Base-by-base conservation (phyloP, 2,888 invertebrate genomes). In the Chloromyia formosa region DNA sequence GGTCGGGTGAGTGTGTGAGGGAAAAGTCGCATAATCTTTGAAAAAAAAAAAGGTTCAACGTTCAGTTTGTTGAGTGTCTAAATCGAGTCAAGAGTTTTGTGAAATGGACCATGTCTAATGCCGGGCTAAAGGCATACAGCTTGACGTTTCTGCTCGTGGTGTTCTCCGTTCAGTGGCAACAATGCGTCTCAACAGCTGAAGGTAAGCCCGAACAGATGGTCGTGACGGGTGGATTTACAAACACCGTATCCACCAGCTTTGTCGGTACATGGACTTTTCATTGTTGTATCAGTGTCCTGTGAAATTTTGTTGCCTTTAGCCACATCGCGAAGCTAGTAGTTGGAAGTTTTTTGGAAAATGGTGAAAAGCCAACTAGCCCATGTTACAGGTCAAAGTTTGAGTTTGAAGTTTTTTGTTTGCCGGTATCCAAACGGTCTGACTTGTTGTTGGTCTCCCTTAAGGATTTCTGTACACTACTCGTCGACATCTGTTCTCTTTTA, bases 21-120 rank as follows among this genome's bases (percentile, higher is more conserved):
- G 12, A n/a, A 49, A 49, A n/a, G 49, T 1, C 14, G 14, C 49
- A 49, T n/a, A 7, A 49, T 49, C 49, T 49, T 35, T 35, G 27
- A 35, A 35, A 35, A 35, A 35, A 35, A 35, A 49, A 27, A 16
- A 66, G 49, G 20, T 66, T 20, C 18, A 20, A 49, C 66, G 27
- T 35, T 35, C 20, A 12, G 66, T 20, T 35, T 12, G 23, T n/a
- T 22, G 22, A 35, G 45, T 22, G 22, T 22, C 49, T 14, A 23
- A 45, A 22, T 66, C 66, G 49, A 49, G 73, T n/a, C 20, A 16
- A n/a, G 35, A 45, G 53, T 68, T 49, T 72, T 74, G 79, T 81
- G 80, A 80, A 80, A 81, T 81, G 81, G 80, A 81, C 80, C 80
- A 81, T 81, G 81, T 80, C 79, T 80, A 79, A 79, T 80, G 81